Percentiles rank a stretch among this genome's conserved stretches.
Conservation (phyloP, 2,113 vertebrate genomes). For the Mola mola region DNA sequence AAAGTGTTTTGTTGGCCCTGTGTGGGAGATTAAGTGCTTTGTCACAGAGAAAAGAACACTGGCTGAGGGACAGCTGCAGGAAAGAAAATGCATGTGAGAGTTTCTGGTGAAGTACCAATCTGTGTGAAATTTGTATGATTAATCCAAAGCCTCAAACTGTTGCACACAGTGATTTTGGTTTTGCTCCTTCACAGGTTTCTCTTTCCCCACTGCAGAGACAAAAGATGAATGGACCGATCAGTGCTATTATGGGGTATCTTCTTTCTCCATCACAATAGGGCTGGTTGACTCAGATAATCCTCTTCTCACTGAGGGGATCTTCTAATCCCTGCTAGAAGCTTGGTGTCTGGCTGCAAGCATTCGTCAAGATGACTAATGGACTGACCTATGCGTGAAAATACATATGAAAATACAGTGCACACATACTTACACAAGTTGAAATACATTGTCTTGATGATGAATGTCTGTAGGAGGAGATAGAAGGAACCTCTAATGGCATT, state of each 20-base stretch:
- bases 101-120: slow-evolving; percentile 48
- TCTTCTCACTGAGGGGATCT: slow-evolving; percentile 49
- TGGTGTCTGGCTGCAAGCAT: slow-evolving; percentile 37
- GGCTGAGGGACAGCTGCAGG: slow-evolving; percentile 49
- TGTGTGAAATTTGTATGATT: slow-evolving; percentile 66
- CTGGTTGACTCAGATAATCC: slow-evolving; percentile 61
- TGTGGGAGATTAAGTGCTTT: slow-evolving; percentile 43
- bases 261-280: slow-evolving; percentile 63
- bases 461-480: slow-evolving; percentile 6
- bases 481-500: slow-evolving; percentile 12
- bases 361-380: slow-evolving; percentile 50
- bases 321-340: slow-evolving; percentile 52
- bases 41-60: slow-evolving; percentile 63
- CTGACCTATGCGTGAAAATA: slow-evolving; percentile 21
- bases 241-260: slow-evolving; percentile 62
- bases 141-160: slow-evolving; percentile 53
- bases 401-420: slow-evolving; percentile 18
- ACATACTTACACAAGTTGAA: slow-evolving; percentile 10
- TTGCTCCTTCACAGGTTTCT: slow-evolving; percentile 35
- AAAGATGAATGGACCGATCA: slow-evolving; percentile 65
- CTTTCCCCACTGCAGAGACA: slow-evolving; percentile 42
- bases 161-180: slow-evolving; percentile 45
- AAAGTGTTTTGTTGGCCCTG: slow-evolving; percentile 32
- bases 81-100: slow-evolving; percentile 43
- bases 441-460: slow-evolving; percentile 15